A percentile compares a stretch with the other conserved stretches of the same genome.
phyloP scores from a whole-genome alignment of 2,888 invertebrate species.

The Lacanobia wlatinum region DNA sequence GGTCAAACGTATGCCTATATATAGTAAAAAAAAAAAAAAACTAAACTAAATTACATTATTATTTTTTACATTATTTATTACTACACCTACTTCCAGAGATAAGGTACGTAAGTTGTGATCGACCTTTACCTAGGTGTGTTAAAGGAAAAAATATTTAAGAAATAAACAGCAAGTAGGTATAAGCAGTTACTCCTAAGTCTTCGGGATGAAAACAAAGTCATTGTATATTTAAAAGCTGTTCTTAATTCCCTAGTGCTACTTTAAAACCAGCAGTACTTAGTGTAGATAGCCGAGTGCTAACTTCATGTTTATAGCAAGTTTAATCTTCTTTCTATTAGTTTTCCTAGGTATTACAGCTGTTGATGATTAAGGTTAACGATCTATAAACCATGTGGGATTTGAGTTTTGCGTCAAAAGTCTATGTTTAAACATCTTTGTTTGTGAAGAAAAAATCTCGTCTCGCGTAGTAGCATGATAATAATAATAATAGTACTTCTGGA shows the following conservation, averaged over 20 bases:
- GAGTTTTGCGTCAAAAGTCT: too few relatives aligned
- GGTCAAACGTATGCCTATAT: too few relatives aligned
- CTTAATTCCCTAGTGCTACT: background rate
- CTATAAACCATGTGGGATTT: background rate
- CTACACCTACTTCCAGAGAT: too few relatives aligned
- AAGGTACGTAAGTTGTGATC: too few relatives aligned
- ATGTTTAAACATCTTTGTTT: background rate
- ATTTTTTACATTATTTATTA: too few relatives aligned
- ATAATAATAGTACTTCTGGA: too few relatives aligned
- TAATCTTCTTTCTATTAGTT: background rate
- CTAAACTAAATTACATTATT: too few relatives aligned
- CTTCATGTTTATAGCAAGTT: background rate
- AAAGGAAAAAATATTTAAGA: too few relatives aligned
- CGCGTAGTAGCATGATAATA: background rate
- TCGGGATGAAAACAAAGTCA: background rate
- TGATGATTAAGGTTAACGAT: background rate
- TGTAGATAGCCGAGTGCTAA: background rate
- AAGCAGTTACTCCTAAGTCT: background rate
- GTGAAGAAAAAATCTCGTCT: background rate
- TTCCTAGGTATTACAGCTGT: background rate
- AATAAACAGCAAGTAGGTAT: too few relatives aligned
- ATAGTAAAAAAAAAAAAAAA: too few relatives aligned
- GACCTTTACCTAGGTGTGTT: too few relatives aligned
- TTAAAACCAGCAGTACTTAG: background rate
- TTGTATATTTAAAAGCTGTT: background rate